Evolutionary conservation across 23 tunicate species (phyloP), one percentile per base, ranked within the genome.

Genomic region (Halocynthia aurantium): DNA sequence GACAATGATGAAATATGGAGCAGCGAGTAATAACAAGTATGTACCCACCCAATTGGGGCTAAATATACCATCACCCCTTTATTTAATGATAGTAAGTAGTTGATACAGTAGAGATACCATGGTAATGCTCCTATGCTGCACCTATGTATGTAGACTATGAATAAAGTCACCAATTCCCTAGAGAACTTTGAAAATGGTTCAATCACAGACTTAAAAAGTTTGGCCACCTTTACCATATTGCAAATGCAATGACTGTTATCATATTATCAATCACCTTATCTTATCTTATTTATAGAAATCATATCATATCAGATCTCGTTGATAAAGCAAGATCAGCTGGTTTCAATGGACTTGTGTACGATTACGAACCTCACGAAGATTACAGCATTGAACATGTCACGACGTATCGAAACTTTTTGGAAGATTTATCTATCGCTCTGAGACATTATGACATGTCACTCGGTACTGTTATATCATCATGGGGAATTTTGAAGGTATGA

Each of bases 401-500:
- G 5, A 52, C 71, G 7, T 77, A 77, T 76, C 62, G 82, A 80
- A n/a, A 21, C 12, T 85, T 85, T 63, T 52, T 85, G 73, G 70
- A 85, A 50, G 76, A 73, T 8, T 65, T 85, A 8, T 13, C 57
- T 7, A 57, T 11, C 8, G 71, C 66, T 50, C 31, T 80, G 53
- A 61, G 40, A 65, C 6, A 69, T 9, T 13, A 70, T 2, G 57
- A 52, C 17, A 57, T 82, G 67, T 50, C 87, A 40, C 61, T 88
- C 7, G 94, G 84, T 13, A 79, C 79, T 60, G 67, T 75, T 62
- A 70, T 82, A 18, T 82, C 94, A 11, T 60, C 80, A 8, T 88
- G 94, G 94, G 94, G 94, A 8, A 83, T 88, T 53, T 70, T 88
- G 31, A 82, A 88, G 75, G 94, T 88, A 86, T 0, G 77, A 13